Evolutionary conservation across 92 coral and sea anemone species (phyloP).

Genomic region (Nematostella vectensis): DNA sequence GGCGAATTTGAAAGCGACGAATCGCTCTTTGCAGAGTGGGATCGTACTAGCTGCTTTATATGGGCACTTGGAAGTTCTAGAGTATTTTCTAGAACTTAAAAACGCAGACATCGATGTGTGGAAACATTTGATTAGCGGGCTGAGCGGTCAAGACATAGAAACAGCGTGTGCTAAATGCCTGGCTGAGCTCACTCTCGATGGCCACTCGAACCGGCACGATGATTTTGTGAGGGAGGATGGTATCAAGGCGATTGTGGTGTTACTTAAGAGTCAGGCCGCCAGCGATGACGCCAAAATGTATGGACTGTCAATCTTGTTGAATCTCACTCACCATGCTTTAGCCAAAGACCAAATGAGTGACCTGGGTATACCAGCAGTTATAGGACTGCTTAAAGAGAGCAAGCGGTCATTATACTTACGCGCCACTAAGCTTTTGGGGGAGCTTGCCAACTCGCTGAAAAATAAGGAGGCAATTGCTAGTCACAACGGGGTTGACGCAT

Average conservation of each 20-base stretch:
- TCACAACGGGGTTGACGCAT: constrained; percentile 74
- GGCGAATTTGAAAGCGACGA: constrained; percentile 72
- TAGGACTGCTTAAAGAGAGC: constrained; percentile 44
- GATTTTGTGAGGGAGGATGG: constrained; percentile 57
- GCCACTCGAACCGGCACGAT: constrained; percentile 38
- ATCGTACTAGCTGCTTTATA: constrained; percentile 64
- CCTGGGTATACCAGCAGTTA: constrained; percentile 49
- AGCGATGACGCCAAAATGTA: constrained; percentile 63
- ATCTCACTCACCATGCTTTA: constrained; percentile 25
- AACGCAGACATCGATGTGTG: constrained; percentile 62
- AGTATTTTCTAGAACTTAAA: constrained; percentile 66
- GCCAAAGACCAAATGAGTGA: constrained; percentile 52
- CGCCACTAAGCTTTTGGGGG: constrained; percentile 65
- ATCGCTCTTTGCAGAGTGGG: constrained; percentile 63
- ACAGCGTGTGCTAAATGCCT: constrained; percentile 66
- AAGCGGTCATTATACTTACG: constrained; percentile 56
- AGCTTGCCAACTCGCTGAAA: constrained; percentile 43
- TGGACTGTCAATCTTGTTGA: constrained; percentile 59
- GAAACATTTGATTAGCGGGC: constrained; percentile 52
- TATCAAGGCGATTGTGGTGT: constrained; percentile 40
- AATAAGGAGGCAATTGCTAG: constrained; percentile 60
- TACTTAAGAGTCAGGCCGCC: constrained; percentile 50
- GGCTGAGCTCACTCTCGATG: constrained; percentile 62
- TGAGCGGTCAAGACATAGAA: constrained; percentile 48
- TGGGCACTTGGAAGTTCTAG: constrained; percentile 55